Percentiles rank a stretch among this genome's conserved stretches.
These are phyloP conservation scores for Noctua pronuba DNA, from an alignment of 2,888 invertebrate species.

Conservation along the genomic window DNA sequence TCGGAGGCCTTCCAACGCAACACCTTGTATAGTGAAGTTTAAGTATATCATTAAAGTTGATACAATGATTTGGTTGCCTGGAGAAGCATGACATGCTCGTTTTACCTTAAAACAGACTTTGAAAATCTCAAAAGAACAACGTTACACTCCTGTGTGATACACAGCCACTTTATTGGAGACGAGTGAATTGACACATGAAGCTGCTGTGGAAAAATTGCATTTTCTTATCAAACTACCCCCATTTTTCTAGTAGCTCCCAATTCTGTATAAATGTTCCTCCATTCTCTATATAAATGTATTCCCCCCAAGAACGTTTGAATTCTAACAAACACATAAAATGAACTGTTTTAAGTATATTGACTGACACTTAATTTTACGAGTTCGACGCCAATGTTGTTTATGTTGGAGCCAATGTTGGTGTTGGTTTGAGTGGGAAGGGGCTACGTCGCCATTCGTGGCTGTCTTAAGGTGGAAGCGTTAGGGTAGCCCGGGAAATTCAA, in stretches of 20 bases:
- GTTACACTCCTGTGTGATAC: slow-evolving; percentile 52
- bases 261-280: background rate
- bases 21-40: too few relatives aligned
- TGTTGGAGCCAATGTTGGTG: slow-evolving; percentile 28
- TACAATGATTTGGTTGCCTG: too few relatives aligned
- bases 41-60: background rate
- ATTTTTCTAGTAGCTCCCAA: slow-evolving; percentile 3
- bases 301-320: slow-evolving; percentile 34
- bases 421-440: background rate
- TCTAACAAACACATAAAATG: slow-evolving; percentile 56
- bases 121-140: too few relatives aligned
- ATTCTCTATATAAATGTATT: slow-evolving; percentile 3
- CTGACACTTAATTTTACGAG: slow-evolving; percentile 44
- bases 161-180: slow-evolving; percentile 41
- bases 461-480: background rate
- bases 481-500: too few relatives aligned
- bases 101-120: too few relatives aligned
- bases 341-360: slow-evolving; percentile 54
- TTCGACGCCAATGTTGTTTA: slow-evolving; percentile 39
- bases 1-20: too few relatives aligned
- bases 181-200: slow-evolving; percentile 58
- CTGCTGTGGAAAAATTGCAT: slow-evolving; percentile 56
- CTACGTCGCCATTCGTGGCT: background rate
- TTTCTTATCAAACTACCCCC: slow-evolving; percentile 37
- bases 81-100: too few relatives aligned